Conservation (phyloP, 92 coral and sea anemone species). For the Pocillopora grandis region DNA sequence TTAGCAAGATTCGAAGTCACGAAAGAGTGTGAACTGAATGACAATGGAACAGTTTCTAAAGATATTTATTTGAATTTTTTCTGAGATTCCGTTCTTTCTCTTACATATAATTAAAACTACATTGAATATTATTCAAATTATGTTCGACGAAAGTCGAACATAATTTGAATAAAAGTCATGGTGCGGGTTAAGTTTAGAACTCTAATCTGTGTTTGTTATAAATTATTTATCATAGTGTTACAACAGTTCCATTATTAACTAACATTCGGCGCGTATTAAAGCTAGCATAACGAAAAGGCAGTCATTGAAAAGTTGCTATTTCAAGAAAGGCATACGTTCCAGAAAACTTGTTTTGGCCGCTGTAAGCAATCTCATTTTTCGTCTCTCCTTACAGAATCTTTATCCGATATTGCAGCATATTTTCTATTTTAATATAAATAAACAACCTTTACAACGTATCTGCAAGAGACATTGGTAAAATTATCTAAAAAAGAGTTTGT, state of each 20-base stretch:
- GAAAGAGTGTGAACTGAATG: no score
- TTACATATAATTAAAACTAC: neutral
- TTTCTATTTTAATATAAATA: no score
- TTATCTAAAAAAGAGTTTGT: neutral
- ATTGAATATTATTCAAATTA: neutral
- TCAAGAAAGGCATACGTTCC: no score
- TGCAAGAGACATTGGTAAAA: neutral
- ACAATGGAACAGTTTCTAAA: no score
- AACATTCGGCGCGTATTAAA: neutral
- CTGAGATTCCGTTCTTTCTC: no score
- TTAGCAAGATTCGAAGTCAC: no score
- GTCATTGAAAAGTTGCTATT: neutral
- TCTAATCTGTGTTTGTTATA: slow-evolving; percentile 13
- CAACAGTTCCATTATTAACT: neutral
- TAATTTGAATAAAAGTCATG: slow-evolving; percentile 4
- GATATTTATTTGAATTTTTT: no score
- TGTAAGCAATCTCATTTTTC: no score
- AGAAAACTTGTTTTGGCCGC: no score
- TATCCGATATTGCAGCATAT: no score
- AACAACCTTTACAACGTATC: no score
- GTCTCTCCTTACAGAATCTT: no score
- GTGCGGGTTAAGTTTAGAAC: neutral
- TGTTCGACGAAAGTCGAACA: neutral
- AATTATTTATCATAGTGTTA: slow-evolving; percentile 4
- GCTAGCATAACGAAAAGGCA: neutral